A percentile compares a stretch with the other conserved stretches of the same genome.
Evolutionary conservation across 2,888 invertebrate species (phyloP).

Genomic region (Margaritifera margaritifera): DNA sequence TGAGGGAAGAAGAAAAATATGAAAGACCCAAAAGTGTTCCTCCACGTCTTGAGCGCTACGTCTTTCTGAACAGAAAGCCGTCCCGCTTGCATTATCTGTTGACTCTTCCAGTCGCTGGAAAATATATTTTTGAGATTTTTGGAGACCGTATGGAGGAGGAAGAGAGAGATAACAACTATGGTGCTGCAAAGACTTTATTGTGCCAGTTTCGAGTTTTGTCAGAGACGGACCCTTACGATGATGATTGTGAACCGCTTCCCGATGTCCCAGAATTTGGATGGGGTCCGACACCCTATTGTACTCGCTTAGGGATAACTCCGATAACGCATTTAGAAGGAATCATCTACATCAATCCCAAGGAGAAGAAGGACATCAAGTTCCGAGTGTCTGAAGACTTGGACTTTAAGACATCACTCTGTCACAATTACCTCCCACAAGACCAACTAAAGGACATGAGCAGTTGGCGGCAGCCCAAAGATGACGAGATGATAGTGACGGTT

Average conservation of each 20-base stretch:
- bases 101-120: slow-evolving; percentile 36
- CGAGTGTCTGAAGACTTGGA: slow-evolving; percentile 29
- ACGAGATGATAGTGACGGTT: slow-evolving; percentile 29
- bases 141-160: slow-evolving; percentile 13
- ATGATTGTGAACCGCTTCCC: slow-evolving; percentile 38
- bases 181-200: slow-evolving; percentile 9
- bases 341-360: slow-evolving; percentile 40
- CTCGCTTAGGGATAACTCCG: slow-evolving; percentile 31
- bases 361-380: slow-evolving; percentile 34
- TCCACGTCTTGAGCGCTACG: slow-evolving; percentile 29
- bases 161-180: neutral
- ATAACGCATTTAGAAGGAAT: slow-evolving; percentile 36
- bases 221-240: slow-evolving; percentile 24
- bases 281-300: slow-evolving; percentile 43
- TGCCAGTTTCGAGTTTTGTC: slow-evolving; percentile 38
- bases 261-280: slow-evolving; percentile 41
- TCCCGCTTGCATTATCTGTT: slow-evolving; percentile 37
- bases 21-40: slow-evolving; percentile 8
- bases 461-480: slow-evolving; percentile 1
- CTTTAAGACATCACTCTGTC: slow-evolving; percentile 35
- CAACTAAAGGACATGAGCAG: slow-evolving; percentile 35
- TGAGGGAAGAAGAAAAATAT: neutral
- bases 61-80: slow-evolving; percentile 39
- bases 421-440: slow-evolving; percentile 28
- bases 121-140: slow-evolving; percentile 38